Evolutionary conservation across 2,797 vertebrate genomes (phyloP).

Genomic region (Cyprinella venusta): DNA sequence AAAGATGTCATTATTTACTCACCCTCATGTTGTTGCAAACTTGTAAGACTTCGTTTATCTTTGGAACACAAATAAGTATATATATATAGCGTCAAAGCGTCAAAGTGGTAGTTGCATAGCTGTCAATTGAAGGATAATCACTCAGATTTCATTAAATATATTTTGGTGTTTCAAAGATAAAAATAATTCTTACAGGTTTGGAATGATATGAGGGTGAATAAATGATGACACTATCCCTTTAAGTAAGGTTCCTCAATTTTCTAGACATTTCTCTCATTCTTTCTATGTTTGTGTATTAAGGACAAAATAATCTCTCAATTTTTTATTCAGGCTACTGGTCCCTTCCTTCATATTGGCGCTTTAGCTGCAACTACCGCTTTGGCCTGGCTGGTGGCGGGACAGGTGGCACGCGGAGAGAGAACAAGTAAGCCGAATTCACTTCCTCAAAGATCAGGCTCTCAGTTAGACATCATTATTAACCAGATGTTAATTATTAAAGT

Average conservation of each 20-base stretch:
- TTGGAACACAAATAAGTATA: no score
- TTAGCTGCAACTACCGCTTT: conserved; percentile 84
- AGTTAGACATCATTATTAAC: conserved; percentile 42
- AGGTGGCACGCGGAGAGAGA: conserved; percentile 87
- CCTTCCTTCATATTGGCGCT: conserved; percentile 93
- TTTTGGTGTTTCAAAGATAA: no score
- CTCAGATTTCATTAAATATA: no score
- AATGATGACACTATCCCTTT: no score
- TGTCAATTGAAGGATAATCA: no score
- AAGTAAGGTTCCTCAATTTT: not conserved
- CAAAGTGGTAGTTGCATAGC: no score
- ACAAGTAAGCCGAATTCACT: conserved; percentile 79
- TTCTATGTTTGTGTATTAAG: conserved; percentile 6
- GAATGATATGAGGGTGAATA: not conserved
- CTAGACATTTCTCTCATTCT: not conserved
- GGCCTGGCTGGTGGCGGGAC: conserved; percentile 93
- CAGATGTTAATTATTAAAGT: conserved; percentile 70
- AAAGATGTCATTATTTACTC: no score
- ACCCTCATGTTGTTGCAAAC: no score
- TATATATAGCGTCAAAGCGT: no score
- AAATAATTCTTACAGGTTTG: no score
- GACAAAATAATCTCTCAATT: not conserved
- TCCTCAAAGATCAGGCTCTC: conserved; percentile 9
- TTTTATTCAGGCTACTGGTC: conserved; percentile 88
- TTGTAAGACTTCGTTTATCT: no score